Percentiles rank a stretch among this genome's conserved stretches.
phyloP scores from a whole-genome alignment of 2,888 invertebrate species.

The Exephanes ischioxanthus region DNA sequence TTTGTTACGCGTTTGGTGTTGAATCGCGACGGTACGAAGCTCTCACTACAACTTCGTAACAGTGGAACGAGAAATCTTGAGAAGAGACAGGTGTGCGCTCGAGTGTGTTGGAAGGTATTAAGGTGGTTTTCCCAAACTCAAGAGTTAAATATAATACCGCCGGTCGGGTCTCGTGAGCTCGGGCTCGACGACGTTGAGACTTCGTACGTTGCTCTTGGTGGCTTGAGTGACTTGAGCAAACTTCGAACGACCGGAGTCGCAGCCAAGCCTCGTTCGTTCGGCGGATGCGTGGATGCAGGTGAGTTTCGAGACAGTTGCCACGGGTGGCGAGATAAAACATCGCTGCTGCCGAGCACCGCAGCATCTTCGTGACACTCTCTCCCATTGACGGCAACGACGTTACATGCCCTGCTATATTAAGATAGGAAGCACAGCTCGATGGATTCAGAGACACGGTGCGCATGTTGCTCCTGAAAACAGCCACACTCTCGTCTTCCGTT shows the following conservation, averaged over 20 bases:
- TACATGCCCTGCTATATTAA: slow-evolving; percentile 54
- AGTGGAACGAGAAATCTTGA: slow-evolving; percentile 37
- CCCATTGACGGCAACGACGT: slow-evolving; percentile 24
- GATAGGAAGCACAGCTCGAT: slow-evolving; percentile 41
- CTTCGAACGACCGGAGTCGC: slow-evolving; percentile 40
- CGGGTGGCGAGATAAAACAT: slow-evolving; percentile 36
- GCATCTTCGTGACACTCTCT: background rate
- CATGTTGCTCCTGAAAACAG: slow-evolving; percentile 45
- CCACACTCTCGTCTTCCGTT: slow-evolving; percentile 29
- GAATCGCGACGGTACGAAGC: background rate
- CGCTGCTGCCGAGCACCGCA: background rate
- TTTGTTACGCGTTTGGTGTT: background rate
- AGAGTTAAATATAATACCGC: slow-evolving; percentile 56
- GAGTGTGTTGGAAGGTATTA: slow-evolving; percentile 12
- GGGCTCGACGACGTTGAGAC: background rate
- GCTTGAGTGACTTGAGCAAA: slow-evolving; percentile 48
- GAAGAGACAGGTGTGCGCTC: slow-evolving; percentile 37
- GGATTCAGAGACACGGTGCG: slow-evolving; percentile 47
- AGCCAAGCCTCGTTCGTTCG: slow-evolving; percentile 13
- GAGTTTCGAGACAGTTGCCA: slow-evolving; percentile 11
- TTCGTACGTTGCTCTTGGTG: slow-evolving; percentile 14
- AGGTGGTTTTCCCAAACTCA: slow-evolving; percentile 29
- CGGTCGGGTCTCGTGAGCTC: slow-evolving; percentile 17
- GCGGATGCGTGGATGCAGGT: slow-evolving; percentile 40
- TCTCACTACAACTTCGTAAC: background rate